Evolutionary conservation across 2,113 vertebrate genomes (phyloP), one percentile per base, ranked within the genome.

Genomic region (Pelusios castaneus): DNA sequence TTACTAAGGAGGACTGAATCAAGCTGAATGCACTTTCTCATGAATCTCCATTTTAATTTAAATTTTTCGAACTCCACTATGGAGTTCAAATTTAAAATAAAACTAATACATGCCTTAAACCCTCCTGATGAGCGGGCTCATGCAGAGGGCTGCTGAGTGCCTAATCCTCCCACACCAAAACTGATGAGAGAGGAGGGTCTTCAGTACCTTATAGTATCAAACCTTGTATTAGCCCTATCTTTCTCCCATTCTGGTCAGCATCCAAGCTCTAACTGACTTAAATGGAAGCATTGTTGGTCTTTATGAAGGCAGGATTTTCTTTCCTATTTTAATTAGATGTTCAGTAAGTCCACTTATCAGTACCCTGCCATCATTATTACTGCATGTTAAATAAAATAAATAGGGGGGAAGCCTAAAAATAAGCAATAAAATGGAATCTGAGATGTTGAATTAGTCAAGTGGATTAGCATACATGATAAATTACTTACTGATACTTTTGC

Each of bases 391-490:
- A 45, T 24, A 76, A 6, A 95, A 84, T 78, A 85, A 89, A 82
- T 56, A 85, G 80, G 3, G 89, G 86, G 85, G 92, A 95, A 96
- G 84, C 3, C 56, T 94, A 89, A 90, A 89, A 58, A 85, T 27
- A 31, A 88, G 67, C 83, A 83, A 91, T 21, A 45, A 80, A 93
- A 97, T 95, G 84, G 91, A 95, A 94, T 90, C 67, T 93, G 84
- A 96, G 92, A 63, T 87, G 70, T 82, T 92, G 80, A 94, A 96
- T 92, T 95, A 92, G 91, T 85, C 80, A 89, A 90, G 92, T 89
- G 77, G 92, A 96, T 93, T 95, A 92, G 92, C 76, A 70, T 31
- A 41, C 52, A 22, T 89, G 84, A 76, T 27, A 25, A 96, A 93
- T 87, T 93, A 95, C 38, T 76, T 54, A 29, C 10, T 54, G 73